These are phyloP conservation scores for Scarus forsteni DNA, from an alignment of 2,797 vertebrate genomes.

Conservation along the genomic window DNA sequence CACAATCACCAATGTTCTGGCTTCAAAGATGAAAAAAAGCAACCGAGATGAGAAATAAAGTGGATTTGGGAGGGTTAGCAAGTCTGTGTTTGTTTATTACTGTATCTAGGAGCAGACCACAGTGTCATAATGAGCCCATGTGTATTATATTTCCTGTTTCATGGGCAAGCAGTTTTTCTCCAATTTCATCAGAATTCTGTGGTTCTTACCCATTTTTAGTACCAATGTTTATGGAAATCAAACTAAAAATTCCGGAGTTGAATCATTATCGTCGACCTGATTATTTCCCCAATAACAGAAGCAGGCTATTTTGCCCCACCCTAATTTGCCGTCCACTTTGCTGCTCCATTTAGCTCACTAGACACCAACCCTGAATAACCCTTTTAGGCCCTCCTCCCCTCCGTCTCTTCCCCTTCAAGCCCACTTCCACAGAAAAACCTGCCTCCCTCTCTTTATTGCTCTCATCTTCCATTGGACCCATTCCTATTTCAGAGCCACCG, in stretches of 20 bases:
- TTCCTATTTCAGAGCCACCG: constrained; percentile 52
- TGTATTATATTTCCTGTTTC: not conserved
- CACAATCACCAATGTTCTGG: too few species aligned
- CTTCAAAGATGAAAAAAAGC: too few species aligned
- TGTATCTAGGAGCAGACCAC: not conserved
- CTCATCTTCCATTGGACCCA: constrained; percentile 51
- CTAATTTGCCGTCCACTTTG: constrained; percentile 26
- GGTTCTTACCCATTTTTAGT: not conserved
- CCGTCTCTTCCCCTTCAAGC: constrained; percentile 6
- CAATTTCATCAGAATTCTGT: too few species aligned
- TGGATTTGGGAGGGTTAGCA: not conserved
- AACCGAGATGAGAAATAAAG: too few species aligned
- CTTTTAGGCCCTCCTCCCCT: constrained; percentile 15
- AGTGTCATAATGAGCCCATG: too few species aligned
- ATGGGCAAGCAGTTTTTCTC: too few species aligned
- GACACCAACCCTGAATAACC: constrained; percentile 53
- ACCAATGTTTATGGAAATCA: not conserved
- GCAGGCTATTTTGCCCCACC: constrained; percentile 17
- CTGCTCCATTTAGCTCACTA: constrained; percentile 38
- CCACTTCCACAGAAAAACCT: constrained; percentile 38
- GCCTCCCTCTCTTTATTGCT: constrained; percentile 33
- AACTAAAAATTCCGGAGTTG: not conserved
- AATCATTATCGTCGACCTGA: constrained; percentile 1
- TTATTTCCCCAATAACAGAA: constrained; percentile 15
- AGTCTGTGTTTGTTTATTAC: not conserved